phyloP scores from a whole-genome alignment of 2,888 invertebrate species.

The Megalurothrips usitatus region DNA sequence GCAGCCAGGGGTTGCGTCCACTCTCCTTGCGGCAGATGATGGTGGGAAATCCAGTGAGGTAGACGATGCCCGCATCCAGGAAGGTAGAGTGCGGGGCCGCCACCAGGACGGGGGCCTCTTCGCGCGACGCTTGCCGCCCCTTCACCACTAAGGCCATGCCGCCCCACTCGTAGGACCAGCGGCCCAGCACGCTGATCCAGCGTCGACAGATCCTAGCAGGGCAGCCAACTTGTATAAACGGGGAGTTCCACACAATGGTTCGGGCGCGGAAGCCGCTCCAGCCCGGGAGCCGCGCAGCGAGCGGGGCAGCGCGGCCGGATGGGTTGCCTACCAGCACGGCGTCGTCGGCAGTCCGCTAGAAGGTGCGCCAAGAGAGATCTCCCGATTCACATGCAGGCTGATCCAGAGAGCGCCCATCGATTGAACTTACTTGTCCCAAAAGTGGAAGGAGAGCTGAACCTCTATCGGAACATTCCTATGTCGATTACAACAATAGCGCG shows the following conservation, averaged over 20 bases:
- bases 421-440: no score
- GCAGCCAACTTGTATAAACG: not conserved
- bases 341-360: no score
- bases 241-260: not conserved
- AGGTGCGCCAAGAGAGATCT: no score
- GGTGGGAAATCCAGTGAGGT: conserved; percentile 75
- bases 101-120: conserved; percentile 80
- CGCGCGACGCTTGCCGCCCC: conserved; percentile 67
- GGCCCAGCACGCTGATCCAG: conserved; percentile 67
- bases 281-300: not conserved
- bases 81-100: conserved; percentile 86
- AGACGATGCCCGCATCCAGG: conserved; percentile 80
- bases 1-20: conserved; percentile 73
- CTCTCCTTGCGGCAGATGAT: conserved; percentile 79
- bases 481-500: no score
- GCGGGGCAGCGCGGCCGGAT: not conserved
- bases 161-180: conserved; percentile 68
- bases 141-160: conserved; percentile 73
- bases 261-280: no score
- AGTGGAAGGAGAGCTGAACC: no score
- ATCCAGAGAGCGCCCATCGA: no score
- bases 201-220: conserved; percentile 46
- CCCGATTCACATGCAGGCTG: no score
- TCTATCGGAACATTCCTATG: no score
- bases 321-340: not conserved